These are phyloP conservation scores for Prunella fulvescens DNA, from an alignment of 2,113 vertebrate genomes.

Conservation along the genomic window DNA sequence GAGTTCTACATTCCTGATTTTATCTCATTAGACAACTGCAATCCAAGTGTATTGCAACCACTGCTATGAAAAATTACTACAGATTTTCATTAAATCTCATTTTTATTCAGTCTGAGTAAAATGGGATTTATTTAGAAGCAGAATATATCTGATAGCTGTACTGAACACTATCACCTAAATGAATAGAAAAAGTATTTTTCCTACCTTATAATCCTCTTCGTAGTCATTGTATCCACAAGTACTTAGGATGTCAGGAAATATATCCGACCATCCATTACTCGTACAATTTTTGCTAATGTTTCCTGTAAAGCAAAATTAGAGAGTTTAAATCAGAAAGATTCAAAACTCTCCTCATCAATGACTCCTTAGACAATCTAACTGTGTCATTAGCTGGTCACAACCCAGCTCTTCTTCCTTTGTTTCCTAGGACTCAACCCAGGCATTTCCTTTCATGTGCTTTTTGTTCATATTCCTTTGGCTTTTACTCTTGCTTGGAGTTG, in stretches of 20 bases:
- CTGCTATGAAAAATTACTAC: background rate
- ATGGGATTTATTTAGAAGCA: background rate
- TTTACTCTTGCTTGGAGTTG: background rate
- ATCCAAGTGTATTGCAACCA: background rate
- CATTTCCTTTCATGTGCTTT: background rate
- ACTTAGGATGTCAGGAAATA: conserved; percentile 81
- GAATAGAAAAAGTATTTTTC: background rate
- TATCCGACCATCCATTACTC: conserved; percentile 80
- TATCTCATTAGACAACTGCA: background rate
- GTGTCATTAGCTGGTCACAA: background rate
- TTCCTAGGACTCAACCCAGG: background rate
- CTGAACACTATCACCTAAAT: background rate
- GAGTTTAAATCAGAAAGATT: background rate
- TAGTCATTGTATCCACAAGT: conserved; percentile 77
- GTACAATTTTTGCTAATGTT: conserved; percentile 92
- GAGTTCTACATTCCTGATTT: background rate
- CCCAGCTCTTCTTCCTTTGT: background rate
- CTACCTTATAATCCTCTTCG: conserved; percentile 69
- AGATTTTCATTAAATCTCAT: background rate
- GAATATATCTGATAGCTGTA: background rate
- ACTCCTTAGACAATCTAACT: background rate
- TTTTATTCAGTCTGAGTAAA: background rate
- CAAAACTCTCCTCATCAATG: background rate
- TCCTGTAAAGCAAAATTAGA: conserved; percentile 70
- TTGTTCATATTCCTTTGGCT: background rate